Evolutionary conservation across 1,140 invertebrate species (phyloP), one percentile per base, ranked within the genome.

Genomic region (Megalonaias nervosa): DNA sequence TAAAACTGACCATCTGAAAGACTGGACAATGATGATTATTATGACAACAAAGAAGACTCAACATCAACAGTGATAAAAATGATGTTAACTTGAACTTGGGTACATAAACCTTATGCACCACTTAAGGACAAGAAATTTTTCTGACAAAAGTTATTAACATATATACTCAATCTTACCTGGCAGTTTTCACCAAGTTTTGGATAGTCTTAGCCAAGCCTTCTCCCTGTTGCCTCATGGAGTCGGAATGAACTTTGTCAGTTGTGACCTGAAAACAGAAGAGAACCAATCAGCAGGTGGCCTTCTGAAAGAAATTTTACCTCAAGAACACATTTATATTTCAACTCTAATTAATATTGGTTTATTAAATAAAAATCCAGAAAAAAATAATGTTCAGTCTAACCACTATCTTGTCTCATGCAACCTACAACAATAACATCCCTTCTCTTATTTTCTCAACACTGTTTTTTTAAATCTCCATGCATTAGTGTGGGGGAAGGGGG

Each of bases 101-200:
- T 23, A 55, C 4, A 17, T 13, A 15, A 19, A 56, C 4, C 3
- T 57, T 58, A 59, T 9, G 17, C 9, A 67, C 21, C 9, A 19
- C 11, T 17, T 58, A 38, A 6, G 60, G 4, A 65, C 16, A 64
- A 55, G 21, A n/a, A 9, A 2, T 0, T 21, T 15, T 23, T 57
- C 23, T 23, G 11, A 48, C 38, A 48, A 48, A 48, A 11, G 5
- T 4, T 48, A 48, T 48, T 0, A 48, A 48, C 6, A 6, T 48
- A 48, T 48, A 9, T 38, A 3, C 9, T 38, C 38, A 38, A 64
- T 59, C 65, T 84, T 76, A 90, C 89, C 87, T 90, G 61, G 88
- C 89, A 62, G 87, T 87, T 69, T 90, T 84, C 2, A 85, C 86
- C 19, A 90, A 75, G 66, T 84, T 83, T 73, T 81, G 84, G 21